Evolutionary conservation across 1,140 invertebrate genomes (phyloP).

Genomic region (Sinella curviseta): DNA sequence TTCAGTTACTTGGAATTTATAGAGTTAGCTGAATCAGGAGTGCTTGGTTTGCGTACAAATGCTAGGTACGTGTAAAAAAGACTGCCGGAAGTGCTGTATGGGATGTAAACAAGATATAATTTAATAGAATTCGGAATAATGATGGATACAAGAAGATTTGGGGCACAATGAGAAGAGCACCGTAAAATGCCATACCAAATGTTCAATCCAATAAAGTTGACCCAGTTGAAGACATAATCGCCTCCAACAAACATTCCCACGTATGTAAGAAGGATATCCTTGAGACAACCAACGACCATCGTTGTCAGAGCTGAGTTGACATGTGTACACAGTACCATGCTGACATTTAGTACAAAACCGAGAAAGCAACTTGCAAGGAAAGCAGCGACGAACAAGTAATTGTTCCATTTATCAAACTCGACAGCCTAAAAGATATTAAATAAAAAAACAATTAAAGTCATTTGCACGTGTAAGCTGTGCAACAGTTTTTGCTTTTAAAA

Average conservation of each 20-base stretch:
- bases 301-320: conserved; percentile 97
- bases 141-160: too few relatives aligned
- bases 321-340: conserved; percentile 90
- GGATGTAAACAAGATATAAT: too few relatives aligned
- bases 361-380: conserved; percentile 91
- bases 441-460: background rate
- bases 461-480: background rate
- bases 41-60: background rate
- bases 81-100: background rate
- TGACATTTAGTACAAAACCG: conserved; percentile 94
- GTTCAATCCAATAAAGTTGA: conserved; percentile 93
- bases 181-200: conserved; percentile 60
- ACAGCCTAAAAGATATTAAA: conserved; percentile 56
- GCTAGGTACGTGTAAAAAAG: background rate
- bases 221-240: conserved; percentile 89
- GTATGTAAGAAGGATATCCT: conserved; percentile 87
- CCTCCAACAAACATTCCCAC: conserved; percentile 96
- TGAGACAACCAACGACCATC: conserved; percentile 96
- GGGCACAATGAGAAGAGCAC: background rate
- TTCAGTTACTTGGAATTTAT: background rate
- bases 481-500: background rate
- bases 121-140: too few relatives aligned
- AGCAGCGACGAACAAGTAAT: conserved; percentile 75
- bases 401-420: conserved; percentile 70
- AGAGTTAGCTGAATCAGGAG: background rate